phyloP scores from a whole-genome alignment of 1,140 invertebrate species.

The Ceratitis capitata region DNA sequence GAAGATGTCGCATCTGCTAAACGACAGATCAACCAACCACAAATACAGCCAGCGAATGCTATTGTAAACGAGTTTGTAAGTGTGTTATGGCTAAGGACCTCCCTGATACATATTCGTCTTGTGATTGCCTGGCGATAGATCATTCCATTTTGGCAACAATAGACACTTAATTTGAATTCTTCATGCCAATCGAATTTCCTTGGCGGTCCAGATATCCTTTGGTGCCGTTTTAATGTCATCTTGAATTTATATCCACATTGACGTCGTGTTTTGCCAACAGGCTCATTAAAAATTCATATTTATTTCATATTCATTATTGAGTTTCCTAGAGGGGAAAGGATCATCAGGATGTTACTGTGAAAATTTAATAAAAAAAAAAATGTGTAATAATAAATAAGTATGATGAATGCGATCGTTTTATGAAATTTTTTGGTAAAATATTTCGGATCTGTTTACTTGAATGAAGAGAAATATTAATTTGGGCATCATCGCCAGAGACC shows the following conservation, averaged over 20 bases:
- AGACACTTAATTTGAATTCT: constrained; percentile 34
- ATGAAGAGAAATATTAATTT: no score
- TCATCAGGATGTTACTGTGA: no score
- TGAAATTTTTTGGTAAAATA: no score
- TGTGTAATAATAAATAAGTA: no score
- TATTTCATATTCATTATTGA: constrained; percentile 50
- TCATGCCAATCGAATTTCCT: constrained; percentile 44
- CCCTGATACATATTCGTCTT: constrained; percentile 35
- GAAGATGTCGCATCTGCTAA: constrained; percentile 61
- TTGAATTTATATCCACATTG: no score
- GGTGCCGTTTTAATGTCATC: background rate
- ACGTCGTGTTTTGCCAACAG: constrained; percentile 64
- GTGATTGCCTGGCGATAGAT: constrained; percentile 55
- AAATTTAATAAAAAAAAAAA: no score
- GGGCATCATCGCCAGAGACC: no score
- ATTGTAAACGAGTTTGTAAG: no score
- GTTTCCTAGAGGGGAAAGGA: no score
- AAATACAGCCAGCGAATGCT: constrained; percentile 1
- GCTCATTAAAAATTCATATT: constrained; percentile 63
- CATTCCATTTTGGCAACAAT: constrained; percentile 51
- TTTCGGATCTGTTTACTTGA: no score
- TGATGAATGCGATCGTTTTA: no score
- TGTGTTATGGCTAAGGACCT: constrained; percentile 32
- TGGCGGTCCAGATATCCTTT: constrained; percentile 55
- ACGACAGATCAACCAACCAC: constrained; percentile 53